Conservation (phyloP, 2,888 invertebrate genomes). For the Pseudococcus viburni region DNA sequence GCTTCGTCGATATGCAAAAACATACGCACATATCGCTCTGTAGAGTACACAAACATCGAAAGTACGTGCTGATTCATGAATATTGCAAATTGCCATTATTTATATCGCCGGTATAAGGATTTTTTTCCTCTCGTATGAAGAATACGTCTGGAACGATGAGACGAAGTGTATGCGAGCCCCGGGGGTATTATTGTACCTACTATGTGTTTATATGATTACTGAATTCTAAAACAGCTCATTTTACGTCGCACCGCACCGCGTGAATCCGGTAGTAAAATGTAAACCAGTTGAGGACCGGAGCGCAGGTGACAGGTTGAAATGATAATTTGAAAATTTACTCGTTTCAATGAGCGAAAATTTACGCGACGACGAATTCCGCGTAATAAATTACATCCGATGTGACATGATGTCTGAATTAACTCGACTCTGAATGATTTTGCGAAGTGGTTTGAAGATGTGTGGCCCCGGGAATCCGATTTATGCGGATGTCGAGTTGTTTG, state of each 20-base stretch:
- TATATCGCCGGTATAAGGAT: background rate
- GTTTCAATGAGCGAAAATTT: background rate
- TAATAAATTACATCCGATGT: background rate
- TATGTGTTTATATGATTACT: background rate
- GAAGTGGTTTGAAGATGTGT: background rate
- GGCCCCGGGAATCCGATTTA: background rate
- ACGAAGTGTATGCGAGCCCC: background rate
- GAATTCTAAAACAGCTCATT: constrained; percentile 16
- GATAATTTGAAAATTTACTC: constrained; percentile 21
- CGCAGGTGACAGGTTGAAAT: constrained; percentile 24
- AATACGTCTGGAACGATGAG: background rate
- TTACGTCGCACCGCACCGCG: background rate
- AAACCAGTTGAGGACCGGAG: background rate
- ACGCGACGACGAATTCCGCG: background rate
- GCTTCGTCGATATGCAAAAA: constrained; percentile 1
- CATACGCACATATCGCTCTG: background rate
- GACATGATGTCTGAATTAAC: background rate
- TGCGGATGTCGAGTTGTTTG: background rate
- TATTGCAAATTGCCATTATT: constrained; percentile 46
- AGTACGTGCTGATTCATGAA: constrained; percentile 50
- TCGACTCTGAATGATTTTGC: background rate
- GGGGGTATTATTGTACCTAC: background rate
- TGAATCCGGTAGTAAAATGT: background rate
- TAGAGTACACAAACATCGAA: background rate
- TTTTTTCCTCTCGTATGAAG: background rate